A percentile compares a stretch with the other conserved stretches of the same genome.
phyloP scores from a whole-genome alignment of 2,797 vertebrate genomes.

The Chelmon rostratus region DNA sequence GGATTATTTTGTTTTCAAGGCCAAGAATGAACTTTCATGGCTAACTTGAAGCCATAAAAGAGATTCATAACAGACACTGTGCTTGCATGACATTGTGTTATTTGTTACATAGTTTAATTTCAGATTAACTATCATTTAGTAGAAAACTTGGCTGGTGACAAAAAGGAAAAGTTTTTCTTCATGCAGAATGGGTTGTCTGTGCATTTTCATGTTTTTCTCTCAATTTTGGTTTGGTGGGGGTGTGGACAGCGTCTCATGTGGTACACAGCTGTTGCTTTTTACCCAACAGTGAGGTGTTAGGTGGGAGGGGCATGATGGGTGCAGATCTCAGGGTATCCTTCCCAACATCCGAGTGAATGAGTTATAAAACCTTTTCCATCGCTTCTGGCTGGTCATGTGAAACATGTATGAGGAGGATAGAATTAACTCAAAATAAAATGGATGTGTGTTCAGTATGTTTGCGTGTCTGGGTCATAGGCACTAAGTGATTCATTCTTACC shows the following conservation, averaged over 20 bases:
- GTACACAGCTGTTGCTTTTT: constrained; percentile 35
- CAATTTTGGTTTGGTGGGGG: background rate
- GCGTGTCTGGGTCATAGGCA: constrained; percentile 7
- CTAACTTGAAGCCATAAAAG: background rate
- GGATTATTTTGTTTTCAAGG: background rate
- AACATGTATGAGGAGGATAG: constrained; percentile 25
- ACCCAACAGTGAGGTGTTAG: background rate
- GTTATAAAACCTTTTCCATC: constrained; percentile 33
- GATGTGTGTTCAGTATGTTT: background rate
- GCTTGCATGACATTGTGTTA: background rate
- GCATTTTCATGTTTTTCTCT: background rate
- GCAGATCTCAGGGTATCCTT: constrained; percentile 26
- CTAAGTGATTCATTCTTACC: constrained; percentile 34
- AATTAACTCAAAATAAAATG: constrained; percentile 32
- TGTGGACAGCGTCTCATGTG: constrained; percentile 21
- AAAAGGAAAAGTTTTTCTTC: background rate
- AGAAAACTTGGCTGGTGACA: background rate
- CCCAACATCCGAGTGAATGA: constrained; percentile 21
- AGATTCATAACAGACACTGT: background rate
- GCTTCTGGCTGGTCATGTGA: constrained; percentile 33
- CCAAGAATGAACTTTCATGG: background rate
- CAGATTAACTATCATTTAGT: background rate
- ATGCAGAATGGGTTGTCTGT: background rate
- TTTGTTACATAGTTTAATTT: background rate
- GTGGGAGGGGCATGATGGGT: background rate